Evolutionary conservation across 2,113 vertebrate species (phyloP).

Genomic region (Chelonoidis abingdonii): DNA sequence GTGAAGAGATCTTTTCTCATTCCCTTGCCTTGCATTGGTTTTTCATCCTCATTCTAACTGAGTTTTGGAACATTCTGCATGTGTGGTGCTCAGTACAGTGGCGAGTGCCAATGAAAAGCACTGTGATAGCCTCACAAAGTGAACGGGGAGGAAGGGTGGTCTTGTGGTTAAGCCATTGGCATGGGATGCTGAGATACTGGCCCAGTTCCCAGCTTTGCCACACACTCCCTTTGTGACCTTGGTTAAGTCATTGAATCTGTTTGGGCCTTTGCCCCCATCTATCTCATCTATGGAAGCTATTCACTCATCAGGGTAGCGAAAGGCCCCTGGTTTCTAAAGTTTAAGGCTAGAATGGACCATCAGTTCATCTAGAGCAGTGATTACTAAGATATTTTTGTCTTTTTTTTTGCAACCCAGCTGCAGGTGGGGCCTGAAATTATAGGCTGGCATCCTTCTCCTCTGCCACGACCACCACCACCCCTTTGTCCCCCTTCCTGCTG

Average conservation of each 20-base stretch:
- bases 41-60: no score
- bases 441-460: neutral
- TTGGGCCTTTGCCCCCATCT: neutral
- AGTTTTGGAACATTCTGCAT: fast-evolving
- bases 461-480: neutral
- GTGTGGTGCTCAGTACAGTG: neutral
- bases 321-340: neutral
- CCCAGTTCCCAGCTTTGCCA: neutral
- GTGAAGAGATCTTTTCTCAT: neutral
- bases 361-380: neutral
- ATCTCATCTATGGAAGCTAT: neutral
- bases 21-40: neutral
- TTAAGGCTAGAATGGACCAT: neutral
- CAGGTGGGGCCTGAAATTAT: neutral
- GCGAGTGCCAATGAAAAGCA: fast-evolving
- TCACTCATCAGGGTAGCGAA: neutral
- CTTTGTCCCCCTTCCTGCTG: neutral
- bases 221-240: neutral
- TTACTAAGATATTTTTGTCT: neutral
- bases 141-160: neutral
- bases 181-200: neutral
- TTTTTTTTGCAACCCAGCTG: neutral
- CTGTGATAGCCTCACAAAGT: neutral
- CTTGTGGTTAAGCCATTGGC: neutral
- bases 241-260: neutral